Evolutionary conservation across 2,797 vertebrate species (phyloP), one percentile per base, ranked within the genome.

Genomic region (Etheostoma nigrum): DNA sequence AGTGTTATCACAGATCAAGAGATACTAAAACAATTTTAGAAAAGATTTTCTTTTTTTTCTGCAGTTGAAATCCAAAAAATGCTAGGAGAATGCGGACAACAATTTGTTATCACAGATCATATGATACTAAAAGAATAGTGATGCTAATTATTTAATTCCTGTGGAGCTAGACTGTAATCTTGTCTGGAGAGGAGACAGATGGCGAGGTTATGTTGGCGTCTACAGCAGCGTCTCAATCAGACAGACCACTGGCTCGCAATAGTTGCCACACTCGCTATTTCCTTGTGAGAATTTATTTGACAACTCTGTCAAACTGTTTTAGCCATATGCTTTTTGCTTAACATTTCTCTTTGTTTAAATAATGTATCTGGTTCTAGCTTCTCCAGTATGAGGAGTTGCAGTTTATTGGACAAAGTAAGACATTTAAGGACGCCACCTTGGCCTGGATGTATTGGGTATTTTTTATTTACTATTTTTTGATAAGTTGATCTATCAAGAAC

Each of bases 111-210:
- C 67, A 66, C n/a, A 63, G 82, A 90, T 89, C 80, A 88, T 86
- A 79, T 66, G 61, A 45, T 81, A 80, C 33, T 36, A 83, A 71
- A 62, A 72, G 72, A 84, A 81, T 23, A 53, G 82, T 52, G 69
- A 82, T 49, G 65, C 74, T 90, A 84, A 88, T 88, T 77, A 89
- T 84, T 92, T 88, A 49, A 89, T 91, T 89, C 82, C 83, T 78
- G 67, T 45, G 53, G 82, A 86, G 77, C 59, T 52, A 52, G 61
- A 70, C 42, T 69, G 62, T 82, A 86, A 89, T 85, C 72, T 63
- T 36, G 74, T 89, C 81, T 78, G 77, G 60, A 73, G 55, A 79
- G 74, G 71, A 11, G 68, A 83, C 87, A 91, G 91, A 91, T 91
- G 90, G 87, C 23, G 53, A 55, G 71, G 64, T 87, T 79, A 55